A percentile compares a stretch with the other conserved stretches of the same genome.
phyloP scores from a whole-genome alignment of 2,113 vertebrate genomes.

The Melanostigma gelatinosum region DNA sequence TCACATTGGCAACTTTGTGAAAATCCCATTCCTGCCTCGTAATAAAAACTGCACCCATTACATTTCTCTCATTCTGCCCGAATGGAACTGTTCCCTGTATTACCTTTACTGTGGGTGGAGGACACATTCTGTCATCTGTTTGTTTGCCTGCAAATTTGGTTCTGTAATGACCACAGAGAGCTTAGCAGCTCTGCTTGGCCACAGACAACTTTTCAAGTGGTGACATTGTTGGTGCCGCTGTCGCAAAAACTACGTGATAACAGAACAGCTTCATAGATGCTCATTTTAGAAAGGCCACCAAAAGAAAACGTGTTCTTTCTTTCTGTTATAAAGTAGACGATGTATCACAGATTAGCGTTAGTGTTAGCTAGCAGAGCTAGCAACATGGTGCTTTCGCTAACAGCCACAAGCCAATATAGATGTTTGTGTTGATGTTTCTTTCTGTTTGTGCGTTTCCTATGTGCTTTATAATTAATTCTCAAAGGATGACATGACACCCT shows the following conservation, averaged over 20 bases:
- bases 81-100: conserved; percentile 34
- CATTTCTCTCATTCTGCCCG: conserved; percentile 23
- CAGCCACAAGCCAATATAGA: background rate
- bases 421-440: background rate
- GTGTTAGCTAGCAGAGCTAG: background rate
- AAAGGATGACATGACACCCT: background rate
- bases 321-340: background rate
- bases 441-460: background rate
- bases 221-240: background rate
- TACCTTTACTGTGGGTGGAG: conserved; percentile 10
- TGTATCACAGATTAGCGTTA: background rate
- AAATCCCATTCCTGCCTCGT: conserved; percentile 50
- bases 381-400: background rate
- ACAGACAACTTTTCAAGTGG: background rate
- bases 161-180: background rate
- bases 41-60: conserved; percentile 40
- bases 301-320: background rate
- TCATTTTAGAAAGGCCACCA: background rate
- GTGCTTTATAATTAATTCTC: background rate
- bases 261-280: background rate
- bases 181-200: background rate
- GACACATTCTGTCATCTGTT: conserved; percentile 31
- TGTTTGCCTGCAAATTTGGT: conserved; percentile 22
- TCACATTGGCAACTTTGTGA: conserved; percentile 50
- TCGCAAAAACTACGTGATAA: background rate